Base-by-base conservation (phyloP, 92 coral and sea anemone species). In the Phymanthus crucifer region DNA sequence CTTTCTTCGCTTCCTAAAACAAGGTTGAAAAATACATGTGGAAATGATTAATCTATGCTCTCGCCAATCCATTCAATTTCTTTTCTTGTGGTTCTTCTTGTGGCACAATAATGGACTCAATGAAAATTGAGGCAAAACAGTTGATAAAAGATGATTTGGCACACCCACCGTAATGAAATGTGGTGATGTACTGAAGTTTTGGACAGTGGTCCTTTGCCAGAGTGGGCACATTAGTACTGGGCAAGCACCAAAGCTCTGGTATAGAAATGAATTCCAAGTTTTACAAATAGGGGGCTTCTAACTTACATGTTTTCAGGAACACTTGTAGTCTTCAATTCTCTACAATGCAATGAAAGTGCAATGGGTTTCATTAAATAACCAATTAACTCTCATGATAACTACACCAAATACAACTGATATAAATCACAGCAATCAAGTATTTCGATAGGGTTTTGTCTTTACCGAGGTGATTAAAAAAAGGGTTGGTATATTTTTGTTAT, bases 1-100 rank as follows among this genome's bases (percentile, higher is more conserved):
- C 74, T 70, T 70, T 70, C 40, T 70, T 36, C 74, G 35, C 36
- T 27, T 70, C 74, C 74, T 70, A 26, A 26, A 70, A 70, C 18
- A 16, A 68, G 18, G 33, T 26, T 27, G 35, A 68, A 68, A 27
- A 24, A 27, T 68, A 10, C 32, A 12, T n/a, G n/a, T 32, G 40
- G 34, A 70, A 7, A 32, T 10, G 14, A 9, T 31, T 2, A 16
- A 70, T 70, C 9, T 13, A 32, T 38, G 40, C 35, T 70, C n/a
- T n/a, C n/a, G 23, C 23, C 40, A 11, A 8, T 32, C 47, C 4
- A 13, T 32, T 31, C 19, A 38, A 7, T 31, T 34, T 38, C 8
- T 70, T 70, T 31, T 13, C 16, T 50, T 50, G 58, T 50, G 19
- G 58, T 50, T 50, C 58, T 50, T 21, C 16, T 14, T 50, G n/a